Base-by-base conservation (phyloP, 2,888 invertebrate genomes). In the Monopis laevigella region DNA sequence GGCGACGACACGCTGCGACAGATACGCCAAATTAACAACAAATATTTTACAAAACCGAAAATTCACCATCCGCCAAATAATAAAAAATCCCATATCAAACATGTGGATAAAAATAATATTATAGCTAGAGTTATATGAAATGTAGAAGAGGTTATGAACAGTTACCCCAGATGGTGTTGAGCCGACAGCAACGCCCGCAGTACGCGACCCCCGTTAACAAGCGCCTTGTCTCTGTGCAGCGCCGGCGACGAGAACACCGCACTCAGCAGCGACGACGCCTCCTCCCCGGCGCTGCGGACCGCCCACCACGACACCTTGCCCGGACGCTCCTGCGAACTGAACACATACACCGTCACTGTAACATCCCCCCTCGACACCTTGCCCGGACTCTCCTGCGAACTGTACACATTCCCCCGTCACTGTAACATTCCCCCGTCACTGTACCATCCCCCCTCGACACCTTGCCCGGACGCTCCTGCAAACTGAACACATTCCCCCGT, bases 191-290 rank as follows among this genome's bases (percentile, higher is more conserved):
- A 82, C 49, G 87, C 85, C 60, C 92, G 84, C 67, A 93, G 85
- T 64, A 93, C 87, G 70, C 87, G 85, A 58, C 92, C 87, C 59
- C 92, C 93, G 69, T 89, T 88, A 48, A 90, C 86, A 55, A 93
- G 86, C 57, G 89, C 88, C n/a, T n/a, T n/a, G n/a, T n/a, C n/a
- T n/a, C n/a, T n/a, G 65, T 85, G 86, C 65, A 89, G 88, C 81
- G 67, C 62, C 84, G 84, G 52, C 82, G 83, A 54, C 84, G 83
- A 48, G 83, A 82, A 39, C n/a, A n/a, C n/a, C n/a, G n/a, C n/a
- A n/a, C n/a, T n/a, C n/a, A n/a, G n/a, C n/a, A n/a, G n/a, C n/a
- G n/a, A n/a, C n/a, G n/a, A n/a, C n/a, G n/a, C n/a, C n/a, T n/a
- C n/a, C n/a, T n/a, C n/a, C n/a, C n/a, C n/a, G n/a, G n/a, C n/a